Evolutionary conservation across 2,113 vertebrate genomes (phyloP), one percentile per base, ranked within the genome.

Genomic region (Cinclus mexicanus): DNA sequence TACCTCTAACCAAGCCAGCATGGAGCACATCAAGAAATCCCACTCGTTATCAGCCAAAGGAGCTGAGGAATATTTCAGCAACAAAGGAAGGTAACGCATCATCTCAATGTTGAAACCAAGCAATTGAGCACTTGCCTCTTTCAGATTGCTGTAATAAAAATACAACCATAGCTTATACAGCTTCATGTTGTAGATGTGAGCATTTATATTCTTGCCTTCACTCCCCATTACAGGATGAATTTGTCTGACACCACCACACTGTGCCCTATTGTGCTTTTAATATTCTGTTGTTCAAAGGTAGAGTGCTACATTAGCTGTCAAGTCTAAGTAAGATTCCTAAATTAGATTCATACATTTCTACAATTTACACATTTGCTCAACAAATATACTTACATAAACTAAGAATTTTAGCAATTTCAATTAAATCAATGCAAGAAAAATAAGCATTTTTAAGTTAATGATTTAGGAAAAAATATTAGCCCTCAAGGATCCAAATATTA

Each of bases 1-100:
- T 97, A 99, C 99, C 98, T 99, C 99, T 93, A 99, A 89, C 99
- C 99, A 99, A 39, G 99, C 98, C 91, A 99, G 94, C 99, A 99
- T 99, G 44, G 99, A 99, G 92, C 99, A 99, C 97, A 99, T 98
- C 89, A 99, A 83, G 53, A 99, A 99, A 95, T 99, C 99, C 99
- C 99, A 99, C 64, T 99, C 99, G 4, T 67, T 96, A 80, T 97
- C 98, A 5, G 96, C 90, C 61, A 99, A 96, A 68, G 98, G 94
- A 52, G 94, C 84, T 29, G 97, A 96, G 77, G 96, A 97, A 39
- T 95, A 87, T 69, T 97, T 97, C 95, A 99, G 97, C 96, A 99
- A 88, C 91, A 98, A 97, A 77, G 98, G 98, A 64, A 99, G 97
- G 93, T 98, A 99, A 50, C 98, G 98, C 65, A 99, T 99, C 94